These are phyloP conservation scores for Gymnoscelis rufifasciata DNA, from an alignment of 2,888 invertebrate genomes.

Conservation along the genomic window DNA sequence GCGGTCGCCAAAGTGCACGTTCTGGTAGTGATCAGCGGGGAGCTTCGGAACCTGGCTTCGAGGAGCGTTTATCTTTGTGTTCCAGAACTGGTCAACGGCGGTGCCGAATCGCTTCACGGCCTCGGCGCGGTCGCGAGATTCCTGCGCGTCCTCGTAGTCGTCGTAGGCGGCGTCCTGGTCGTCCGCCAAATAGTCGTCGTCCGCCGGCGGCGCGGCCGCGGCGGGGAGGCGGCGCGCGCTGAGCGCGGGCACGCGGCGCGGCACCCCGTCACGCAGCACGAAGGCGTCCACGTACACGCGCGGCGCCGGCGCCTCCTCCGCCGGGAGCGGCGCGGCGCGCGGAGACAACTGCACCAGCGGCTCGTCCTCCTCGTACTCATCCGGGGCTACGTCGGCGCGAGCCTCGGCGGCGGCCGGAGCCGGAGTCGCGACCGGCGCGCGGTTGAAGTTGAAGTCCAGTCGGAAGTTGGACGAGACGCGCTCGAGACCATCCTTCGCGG, in stretches of 20 bases:
- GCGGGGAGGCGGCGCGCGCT: constrained; percentile 49
- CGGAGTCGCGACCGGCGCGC: constrained; percentile 45
- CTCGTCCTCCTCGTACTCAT: constrained; percentile 6
- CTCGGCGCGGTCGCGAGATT: constrained; percentile 54
- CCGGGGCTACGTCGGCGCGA: constrained; percentile 6
- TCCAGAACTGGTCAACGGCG: constrained; percentile 69
- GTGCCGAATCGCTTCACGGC: constrained; percentile 58
- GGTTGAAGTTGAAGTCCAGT: constrained; percentile 63
- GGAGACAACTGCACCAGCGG: constrained; percentile 37
- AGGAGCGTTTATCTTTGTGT: constrained; percentile 45
- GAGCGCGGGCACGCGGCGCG: constrained; percentile 57
- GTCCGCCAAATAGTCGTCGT: constrained; percentile 60
- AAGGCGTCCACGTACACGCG: constrained; percentile 71
- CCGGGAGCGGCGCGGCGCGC: constrained; percentile 59
- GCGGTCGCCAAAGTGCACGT: constrained; percentile 68
- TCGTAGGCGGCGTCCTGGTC: constrained; percentile 52
- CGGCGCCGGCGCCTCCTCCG: constrained; percentile 43
- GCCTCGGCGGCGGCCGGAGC: constrained; percentile 33
- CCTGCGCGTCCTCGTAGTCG: constrained; percentile 67
- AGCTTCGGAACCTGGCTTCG: constrained; percentile 27
- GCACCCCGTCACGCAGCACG: constrained; percentile 64
- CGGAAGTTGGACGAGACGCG: constrained; percentile 63
- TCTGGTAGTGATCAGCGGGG: constrained; percentile 55
- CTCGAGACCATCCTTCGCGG: constrained; percentile 48
- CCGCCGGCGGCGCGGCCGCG: constrained; percentile 36